phyloP scores from a whole-genome alignment of 2,797 vertebrate species.

The Pogonophryne albipinna region DNA sequence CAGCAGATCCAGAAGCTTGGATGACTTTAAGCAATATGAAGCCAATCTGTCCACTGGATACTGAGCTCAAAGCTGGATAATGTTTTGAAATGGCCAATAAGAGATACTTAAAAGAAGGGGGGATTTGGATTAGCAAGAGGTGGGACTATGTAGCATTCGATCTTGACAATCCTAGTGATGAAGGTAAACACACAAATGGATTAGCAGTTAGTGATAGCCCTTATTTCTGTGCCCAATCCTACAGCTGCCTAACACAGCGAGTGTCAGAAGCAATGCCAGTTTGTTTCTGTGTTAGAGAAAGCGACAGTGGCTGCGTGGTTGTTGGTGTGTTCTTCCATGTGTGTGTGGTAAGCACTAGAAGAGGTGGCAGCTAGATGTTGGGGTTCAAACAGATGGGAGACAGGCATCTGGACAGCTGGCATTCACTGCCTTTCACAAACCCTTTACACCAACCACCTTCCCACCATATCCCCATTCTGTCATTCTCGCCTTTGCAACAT shows the following conservation, averaged over 20 bases:
- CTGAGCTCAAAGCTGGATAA: constrained; percentile 45
- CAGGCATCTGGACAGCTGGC: constrained; percentile 79
- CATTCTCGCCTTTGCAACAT: constrained; percentile 52
- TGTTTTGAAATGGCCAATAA: constrained; percentile 60
- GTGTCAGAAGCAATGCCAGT: constrained; percentile 76
- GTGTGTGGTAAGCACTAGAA: constrained; percentile 49
- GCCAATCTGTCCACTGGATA: constrained; percentile 55
- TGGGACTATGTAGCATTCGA: constrained; percentile 42
- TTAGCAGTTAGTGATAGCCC: constrained; percentile 70
- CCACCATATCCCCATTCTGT: constrained; percentile 76
- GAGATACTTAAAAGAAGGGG: constrained; percentile 48
- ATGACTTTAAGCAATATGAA: constrained; percentile 51
- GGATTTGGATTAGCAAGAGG: constrained; percentile 62
- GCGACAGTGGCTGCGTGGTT: constrained; percentile 22
- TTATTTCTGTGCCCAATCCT: constrained; percentile 68
- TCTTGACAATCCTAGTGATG: constrained; percentile 60
- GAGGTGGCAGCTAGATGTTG: constrained; percentile 73
- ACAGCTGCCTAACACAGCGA: constrained; percentile 63
- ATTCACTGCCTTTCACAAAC: constrained; percentile 74
- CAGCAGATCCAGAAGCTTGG: constrained; percentile 44
- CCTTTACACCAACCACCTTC: constrained; percentile 66
- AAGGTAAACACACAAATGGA: constrained; percentile 74
- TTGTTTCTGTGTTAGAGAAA: constrained; percentile 41
- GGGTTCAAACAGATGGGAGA: constrained; percentile 78
- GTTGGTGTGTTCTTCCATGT: constrained; percentile 15